Base-by-base conservation (phyloP, 2,888 invertebrate species). In the Oligia strigilis region DNA sequence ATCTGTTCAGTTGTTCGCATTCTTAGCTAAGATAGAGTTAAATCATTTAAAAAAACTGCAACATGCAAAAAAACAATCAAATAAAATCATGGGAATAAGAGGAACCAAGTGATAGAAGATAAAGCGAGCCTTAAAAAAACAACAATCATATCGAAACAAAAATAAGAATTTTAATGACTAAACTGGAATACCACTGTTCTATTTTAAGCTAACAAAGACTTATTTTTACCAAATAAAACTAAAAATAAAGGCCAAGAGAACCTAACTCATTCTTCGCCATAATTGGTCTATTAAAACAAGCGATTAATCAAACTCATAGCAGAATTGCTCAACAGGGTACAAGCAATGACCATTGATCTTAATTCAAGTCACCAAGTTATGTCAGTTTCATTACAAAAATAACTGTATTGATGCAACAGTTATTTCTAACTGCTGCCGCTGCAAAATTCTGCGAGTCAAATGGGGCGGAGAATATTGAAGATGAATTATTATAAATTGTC, bases 301-400 rank as follows among this genome's bases (percentile, higher is more conserved):
- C 92, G 91, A 94, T 95, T 95, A 93, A 94, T 95, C 93, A 94
- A 93, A 91, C 82, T 85, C 75, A 78, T 86, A 82, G 79, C 71
- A 75, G 86, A 87, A 86, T 78, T 85, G 78, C 83, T 79, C 71
- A 67, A 81, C 75, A 43, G 82, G 43, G 64, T 71, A 77, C 75
- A 76, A 78, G 75, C 78, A 83, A 83, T 78, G 74, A 83, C 72
- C 89, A 85, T 91, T 81, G 79, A 81, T 90, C 85, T 86, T 83
- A 88, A 90, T 89, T 67, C 72, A 85, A 76, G 67, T 78, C 70
- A 72, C 55, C 49, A 46, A 80, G 81, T 86, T 82, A 84, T 83
- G 78, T 75, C 77, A 76, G 82, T 86, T 84, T 77, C n/a, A 72
- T 82, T 81, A 75, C 71, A 55, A 73, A 84, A 81, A 80, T 87